Conservation (phyloP, 2,797 vertebrate species). For the Hafferia zeledoni region DNA sequence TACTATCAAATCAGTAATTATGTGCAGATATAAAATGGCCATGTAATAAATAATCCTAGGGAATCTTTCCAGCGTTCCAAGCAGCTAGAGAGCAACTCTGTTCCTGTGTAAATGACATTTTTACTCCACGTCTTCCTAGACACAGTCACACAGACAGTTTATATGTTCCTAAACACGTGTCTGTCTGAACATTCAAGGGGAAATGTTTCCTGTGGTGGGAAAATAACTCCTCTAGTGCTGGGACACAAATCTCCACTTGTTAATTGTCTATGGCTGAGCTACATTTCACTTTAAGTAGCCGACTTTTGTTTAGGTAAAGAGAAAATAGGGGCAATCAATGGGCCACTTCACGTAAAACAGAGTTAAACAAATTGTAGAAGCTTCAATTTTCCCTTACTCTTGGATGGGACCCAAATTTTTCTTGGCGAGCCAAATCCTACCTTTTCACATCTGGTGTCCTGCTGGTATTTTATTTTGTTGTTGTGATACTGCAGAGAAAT, state of each 20-base stretch:
- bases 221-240: not conserved
- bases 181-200: not conserved
- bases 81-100: not conserved
- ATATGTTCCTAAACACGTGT: not conserved
- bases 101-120: not conserved
- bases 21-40: not conserved
- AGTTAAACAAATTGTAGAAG: not conserved
- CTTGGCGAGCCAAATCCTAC: not conserved
- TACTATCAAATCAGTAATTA: not conserved
- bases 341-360: not conserved
- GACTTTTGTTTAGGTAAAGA: not conserved
- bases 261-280: not conserved
- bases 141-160: not conserved
- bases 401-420: not conserved
- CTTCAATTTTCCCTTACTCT: not conserved
- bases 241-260: not conserved
- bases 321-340: not conserved
- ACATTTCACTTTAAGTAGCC: not conserved
- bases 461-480: conserved; percentile 20
- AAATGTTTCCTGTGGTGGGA: not conserved
- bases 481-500: not conserved
- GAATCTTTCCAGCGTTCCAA: not conserved
- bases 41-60: not conserved
- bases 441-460: conserved; percentile 10
- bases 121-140: not conserved